Conservation (phyloP, 2,888 invertebrate species). For the Cerceris ruficornis region DNA sequence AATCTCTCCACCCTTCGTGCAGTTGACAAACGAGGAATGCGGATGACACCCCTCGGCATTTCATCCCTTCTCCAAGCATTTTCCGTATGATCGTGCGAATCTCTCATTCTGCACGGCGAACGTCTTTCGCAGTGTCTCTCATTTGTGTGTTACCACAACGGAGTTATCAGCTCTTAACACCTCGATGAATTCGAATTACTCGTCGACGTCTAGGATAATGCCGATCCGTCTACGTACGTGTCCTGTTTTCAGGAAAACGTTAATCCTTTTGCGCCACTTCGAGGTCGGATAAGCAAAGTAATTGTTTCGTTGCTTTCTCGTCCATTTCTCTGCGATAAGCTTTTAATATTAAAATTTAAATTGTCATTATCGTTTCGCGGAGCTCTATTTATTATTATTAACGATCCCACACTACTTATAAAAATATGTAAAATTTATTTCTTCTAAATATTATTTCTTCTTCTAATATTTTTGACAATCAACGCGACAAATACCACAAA, state of each 20-base stretch:
- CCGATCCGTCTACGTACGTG: slow-evolving; percentile 7
- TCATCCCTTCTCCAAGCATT: slow-evolving; percentile 50
- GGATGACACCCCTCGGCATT: slow-evolving; percentile 60
- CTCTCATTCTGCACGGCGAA: slow-evolving; percentile 52
- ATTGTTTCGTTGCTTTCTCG: not conserved
- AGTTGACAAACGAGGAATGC: slow-evolving; percentile 69
- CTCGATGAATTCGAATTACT: slow-evolving; percentile 47
- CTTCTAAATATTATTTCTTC: no score
- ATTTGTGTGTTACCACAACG: slow-evolving; percentile 58
- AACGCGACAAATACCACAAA: no score
- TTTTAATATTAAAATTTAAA: not conserved
- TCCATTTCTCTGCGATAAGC: not conserved
- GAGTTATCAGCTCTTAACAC: slow-evolving; percentile 61
- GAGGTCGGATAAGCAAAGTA: not conserved
- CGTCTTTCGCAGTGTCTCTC: slow-evolving; percentile 58
- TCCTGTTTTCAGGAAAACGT: slow-evolving; percentile 25
- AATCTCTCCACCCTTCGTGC: slow-evolving; percentile 62
- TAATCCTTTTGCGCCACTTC: slow-evolving; percentile 24
- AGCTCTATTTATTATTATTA: no score
- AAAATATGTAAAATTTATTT: no score
- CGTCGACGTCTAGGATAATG: slow-evolving; percentile 10
- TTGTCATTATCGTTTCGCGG: no score
- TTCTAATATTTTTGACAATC: no score
- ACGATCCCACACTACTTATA: no score
- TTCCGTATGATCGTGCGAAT: slow-evolving; percentile 62